Percentiles rank a stretch among this genome's conserved stretches.
phyloP scores from a whole-genome alignment of 2,888 invertebrate species.

The Chloroclysta siterata region DNA sequence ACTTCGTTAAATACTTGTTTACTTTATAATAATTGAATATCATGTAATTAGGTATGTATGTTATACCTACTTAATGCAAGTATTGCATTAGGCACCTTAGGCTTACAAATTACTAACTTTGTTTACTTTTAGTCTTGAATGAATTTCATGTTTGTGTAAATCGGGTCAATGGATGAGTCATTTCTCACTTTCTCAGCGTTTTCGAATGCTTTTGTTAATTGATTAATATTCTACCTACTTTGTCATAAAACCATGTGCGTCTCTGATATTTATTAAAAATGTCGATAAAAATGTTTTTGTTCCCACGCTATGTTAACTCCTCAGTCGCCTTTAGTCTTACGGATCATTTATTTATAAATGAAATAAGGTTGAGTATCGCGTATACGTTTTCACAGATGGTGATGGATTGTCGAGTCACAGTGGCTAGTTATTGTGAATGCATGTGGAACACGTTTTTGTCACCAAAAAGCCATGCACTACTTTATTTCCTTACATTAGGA shows the following conservation, averaged over 20 bases:
- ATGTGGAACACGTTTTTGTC: conserved; percentile 2
- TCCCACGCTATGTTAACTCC: neutral
- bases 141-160: neutral
- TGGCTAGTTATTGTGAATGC: neutral
- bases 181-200: neutral
- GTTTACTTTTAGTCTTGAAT: neutral
- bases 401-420: conserved; percentile 6
- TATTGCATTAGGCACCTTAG: neutral
- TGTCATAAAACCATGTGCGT: no score
- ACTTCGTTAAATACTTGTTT: no score
- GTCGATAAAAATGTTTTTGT: neutral
- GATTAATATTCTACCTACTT: neutral
- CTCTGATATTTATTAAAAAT: neutral
- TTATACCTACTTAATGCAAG: no score
- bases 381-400: conserved; percentile 16
- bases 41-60: no score
- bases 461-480: no score
- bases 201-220: neutral
- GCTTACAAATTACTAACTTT: neutral
- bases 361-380: conserved; percentile 9
- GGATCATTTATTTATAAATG: neutral
- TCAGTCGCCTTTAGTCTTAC: neutral
- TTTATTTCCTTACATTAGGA: no score
- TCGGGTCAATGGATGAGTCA: neutral
- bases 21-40: no score